Conservation (phyloP, 1,140 invertebrate genomes). For the Drosophila bipectinata region DNA sequence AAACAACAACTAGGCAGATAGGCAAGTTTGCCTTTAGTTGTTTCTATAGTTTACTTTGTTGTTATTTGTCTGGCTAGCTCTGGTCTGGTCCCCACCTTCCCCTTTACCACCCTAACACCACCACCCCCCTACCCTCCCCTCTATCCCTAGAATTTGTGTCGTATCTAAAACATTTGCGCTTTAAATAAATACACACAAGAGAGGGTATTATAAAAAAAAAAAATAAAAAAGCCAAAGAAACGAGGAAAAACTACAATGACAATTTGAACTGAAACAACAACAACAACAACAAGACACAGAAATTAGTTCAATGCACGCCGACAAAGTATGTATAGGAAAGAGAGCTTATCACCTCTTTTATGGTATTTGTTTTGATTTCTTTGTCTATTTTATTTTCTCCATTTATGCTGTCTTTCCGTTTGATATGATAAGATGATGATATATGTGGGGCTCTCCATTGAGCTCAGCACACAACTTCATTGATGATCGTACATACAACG, state of each 20-base stretch:
- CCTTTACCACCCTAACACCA: neutral
- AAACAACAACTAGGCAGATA: slow-evolving; percentile 52
- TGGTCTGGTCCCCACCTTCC: slow-evolving; percentile 26
- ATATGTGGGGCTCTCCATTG: slow-evolving; percentile 1
- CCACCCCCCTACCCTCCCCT: neutral
- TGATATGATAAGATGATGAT: slow-evolving; percentile 9
- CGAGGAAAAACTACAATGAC: slow-evolving; percentile 44
- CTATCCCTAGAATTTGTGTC: slow-evolving; percentile 60
- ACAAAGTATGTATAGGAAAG: slow-evolving; percentile 20
- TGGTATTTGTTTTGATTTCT: slow-evolving; percentile 20
- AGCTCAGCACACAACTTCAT: slow-evolving; percentile 28
- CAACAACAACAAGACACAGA: slow-evolving; percentile 34
- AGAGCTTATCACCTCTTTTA: slow-evolving; percentile 34
- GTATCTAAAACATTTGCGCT: slow-evolving; percentile 82
- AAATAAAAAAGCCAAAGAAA: slow-evolving; percentile 49
- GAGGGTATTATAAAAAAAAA: slow-evolving; percentile 67
- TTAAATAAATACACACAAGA: slow-evolving; percentile 80
- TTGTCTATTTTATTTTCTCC: slow-evolving; percentile 9
- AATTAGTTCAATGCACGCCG: slow-evolving; percentile 81
- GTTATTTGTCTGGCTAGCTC: slow-evolving; percentile 45
- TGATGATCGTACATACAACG: slow-evolving; percentile 14
- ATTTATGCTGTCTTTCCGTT: slow-evolving; percentile 7
- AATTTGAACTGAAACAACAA: slow-evolving; percentile 9
- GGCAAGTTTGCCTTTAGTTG: slow-evolving; percentile 76
- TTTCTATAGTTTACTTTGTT: slow-evolving; percentile 57